Base-by-base conservation (phyloP, 2,888 invertebrate species). In the Drosophila algonquin region DNA sequence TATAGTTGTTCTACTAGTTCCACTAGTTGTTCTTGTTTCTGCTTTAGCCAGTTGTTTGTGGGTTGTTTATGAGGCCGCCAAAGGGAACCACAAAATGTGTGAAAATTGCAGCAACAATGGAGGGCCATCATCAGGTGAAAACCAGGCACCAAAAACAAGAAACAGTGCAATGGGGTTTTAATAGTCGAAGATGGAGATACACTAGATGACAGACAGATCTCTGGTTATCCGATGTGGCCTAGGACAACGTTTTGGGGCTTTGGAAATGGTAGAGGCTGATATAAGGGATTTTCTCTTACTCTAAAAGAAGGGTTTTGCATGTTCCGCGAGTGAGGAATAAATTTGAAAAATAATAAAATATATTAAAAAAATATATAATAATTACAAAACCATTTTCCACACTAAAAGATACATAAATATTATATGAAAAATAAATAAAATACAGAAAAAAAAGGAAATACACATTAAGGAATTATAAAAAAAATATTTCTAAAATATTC, bases 1-100 rank as follows among this genome's bases (percentile, higher is more conserved):
- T 74, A 56, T 71, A 53, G 48, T 51, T 72, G 72, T 59, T 52
- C 40, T 40, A 40, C 40, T 40, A 40, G 40, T 40, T 40, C 40
- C 40, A 40, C 40, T 7, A 40, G 14, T 40, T n/a, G 47, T 62
- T 81, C 47, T 73, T 73, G 48, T 64, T 52, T 24, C 57, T 69
- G 57, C 52, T 63, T 61, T 62, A 21, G 63, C 56, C 53, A 71
- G 69, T 69, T 75, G 59, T 68, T 74, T 67, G 63, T 61, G 63
- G 63, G 73, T 79, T 79, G 73, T 76, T 81, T 69, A 62, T 76
- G 80, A 61, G 68, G 81, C 59, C 68, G 73, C 76, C 73, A 59
- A 73, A 67, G 60, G 18, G 70, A 52, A 70, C 89, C 74, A 55
- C 81, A 83, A 78, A 89, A 83, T 83, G 78, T 89, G 87, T 83